Base-by-base conservation (phyloP, 2,113 vertebrate species). In the Centropristis striata region DNA sequence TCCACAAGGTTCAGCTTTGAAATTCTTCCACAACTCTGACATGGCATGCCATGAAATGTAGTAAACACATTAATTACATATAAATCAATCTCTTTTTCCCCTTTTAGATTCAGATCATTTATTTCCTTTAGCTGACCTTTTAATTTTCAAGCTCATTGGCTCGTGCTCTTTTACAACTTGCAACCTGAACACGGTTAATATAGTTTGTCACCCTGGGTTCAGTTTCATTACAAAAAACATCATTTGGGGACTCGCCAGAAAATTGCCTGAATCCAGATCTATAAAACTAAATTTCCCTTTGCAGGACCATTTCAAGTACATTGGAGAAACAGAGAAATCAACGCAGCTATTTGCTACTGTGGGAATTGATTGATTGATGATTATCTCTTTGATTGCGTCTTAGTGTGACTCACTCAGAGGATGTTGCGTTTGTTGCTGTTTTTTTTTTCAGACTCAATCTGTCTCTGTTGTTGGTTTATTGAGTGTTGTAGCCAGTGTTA, bases 101-200 rank as follows among this genome's bases (percentile, higher is more conserved):
- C 67, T 11, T 47, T 36, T 37, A 39, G 15, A 32, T 42, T 53
- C 12, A 8, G 12, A 66, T 28, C 16, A 42, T 61, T 66, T 39
- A 11, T 2, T 28, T 79, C 41, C 42, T 15, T 7, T 41, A 16
- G 21, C 12, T 50, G 16, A 57, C 42, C 23, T 55, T 71, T 75
- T 51, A 3, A 69, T 81, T 78, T 81, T 74, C 57, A 58, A 61
- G 49, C 36, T 63, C 83, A 81, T 16, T 67, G 77, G 47, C 18
- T 64, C 51, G 28, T 2, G 11, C 57, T 79, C 14, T 46, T 61
- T 54, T 23, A 47, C 28, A 39, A 21, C 57, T 50, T 60, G 28
- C 9, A 25, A 25, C 44, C 16, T n/a, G 18, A 25, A 27, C 39
- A 20, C 20, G 61, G 1, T 37, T 61, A 78, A 70, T n/a, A 13